phyloP scores from a whole-genome alignment of 2,888 invertebrate species.

The Mythimna vitellina region DNA sequence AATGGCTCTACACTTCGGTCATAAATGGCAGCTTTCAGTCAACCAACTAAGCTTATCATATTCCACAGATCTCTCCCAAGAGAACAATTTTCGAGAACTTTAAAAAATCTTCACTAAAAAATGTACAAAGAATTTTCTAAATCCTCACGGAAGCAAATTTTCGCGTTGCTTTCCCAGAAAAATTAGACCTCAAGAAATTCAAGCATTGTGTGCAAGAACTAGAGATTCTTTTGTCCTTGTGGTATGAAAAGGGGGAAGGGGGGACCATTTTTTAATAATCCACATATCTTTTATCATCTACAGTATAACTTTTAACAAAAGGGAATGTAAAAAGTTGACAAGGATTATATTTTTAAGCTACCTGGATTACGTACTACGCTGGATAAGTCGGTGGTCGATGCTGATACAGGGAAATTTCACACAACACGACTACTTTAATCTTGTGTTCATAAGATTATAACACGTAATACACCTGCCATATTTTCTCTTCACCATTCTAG shows the following conservation, averaged over 20 bases:
- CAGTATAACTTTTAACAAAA: constrained; percentile 13
- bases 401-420: not conserved
- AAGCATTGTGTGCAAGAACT: constrained; percentile 24
- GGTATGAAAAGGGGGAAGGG: not conserved
- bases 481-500: too few species aligned
- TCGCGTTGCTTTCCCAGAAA: not conserved
- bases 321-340: constrained; percentile 23
- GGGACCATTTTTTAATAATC: constrained; percentile 37
- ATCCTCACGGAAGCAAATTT: not conserved
- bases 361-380: constrained; percentile 2
- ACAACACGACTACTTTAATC: not conserved
- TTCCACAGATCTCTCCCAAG: not conserved
- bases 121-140: not conserved
- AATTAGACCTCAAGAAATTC: constrained; percentile 9
- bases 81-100: not conserved
- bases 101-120: not conserved
- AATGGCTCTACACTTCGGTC: not conserved
- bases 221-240: constrained; percentile 29
- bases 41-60: not conserved
- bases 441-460: too few species aligned
- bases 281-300: too few species aligned
- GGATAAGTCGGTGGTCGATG: not conserved
- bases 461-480: too few species aligned
- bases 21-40: not conserved
- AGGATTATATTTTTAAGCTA: constrained; percentile 37